Conservation (phyloP, 2,797 vertebrate species). For the Pelodytes ibericus region DNA sequence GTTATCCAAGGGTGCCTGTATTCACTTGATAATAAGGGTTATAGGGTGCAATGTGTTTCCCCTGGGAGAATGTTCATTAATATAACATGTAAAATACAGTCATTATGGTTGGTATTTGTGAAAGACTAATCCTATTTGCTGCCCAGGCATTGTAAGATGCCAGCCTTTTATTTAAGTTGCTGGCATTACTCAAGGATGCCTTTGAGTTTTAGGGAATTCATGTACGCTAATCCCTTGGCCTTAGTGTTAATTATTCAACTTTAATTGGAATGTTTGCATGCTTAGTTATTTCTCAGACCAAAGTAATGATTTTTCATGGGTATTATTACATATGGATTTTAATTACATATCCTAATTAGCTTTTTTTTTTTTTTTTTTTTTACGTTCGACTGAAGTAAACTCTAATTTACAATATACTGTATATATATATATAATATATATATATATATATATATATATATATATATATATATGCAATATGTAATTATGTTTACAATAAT, state of each 20-base stretch:
- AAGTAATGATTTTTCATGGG: background rate
- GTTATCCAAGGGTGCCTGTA: too few species aligned
- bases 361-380: background rate
- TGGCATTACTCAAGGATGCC: background rate
- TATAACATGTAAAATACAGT: background rate
- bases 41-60: too few species aligned
- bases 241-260: constrained; percentile 6
- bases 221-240: background rate
- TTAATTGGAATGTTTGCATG: background rate
- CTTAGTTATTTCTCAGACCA: background rate
- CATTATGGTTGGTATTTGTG: background rate
- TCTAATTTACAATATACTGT: too few species aligned
- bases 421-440: too few species aligned
- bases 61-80: background rate
- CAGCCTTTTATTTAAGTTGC: background rate
- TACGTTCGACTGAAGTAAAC: too few species aligned
- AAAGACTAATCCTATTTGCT: background rate
- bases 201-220: background rate
- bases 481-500: too few species aligned
- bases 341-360: background rate
- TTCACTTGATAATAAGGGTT: too few species aligned
- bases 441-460: too few species aligned
- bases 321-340: background rate
- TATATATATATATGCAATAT: too few species aligned
- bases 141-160: background rate